Evolutionary conservation across 2,888 invertebrate species (phyloP).

Genomic region (Strigamia crassipes): DNA sequence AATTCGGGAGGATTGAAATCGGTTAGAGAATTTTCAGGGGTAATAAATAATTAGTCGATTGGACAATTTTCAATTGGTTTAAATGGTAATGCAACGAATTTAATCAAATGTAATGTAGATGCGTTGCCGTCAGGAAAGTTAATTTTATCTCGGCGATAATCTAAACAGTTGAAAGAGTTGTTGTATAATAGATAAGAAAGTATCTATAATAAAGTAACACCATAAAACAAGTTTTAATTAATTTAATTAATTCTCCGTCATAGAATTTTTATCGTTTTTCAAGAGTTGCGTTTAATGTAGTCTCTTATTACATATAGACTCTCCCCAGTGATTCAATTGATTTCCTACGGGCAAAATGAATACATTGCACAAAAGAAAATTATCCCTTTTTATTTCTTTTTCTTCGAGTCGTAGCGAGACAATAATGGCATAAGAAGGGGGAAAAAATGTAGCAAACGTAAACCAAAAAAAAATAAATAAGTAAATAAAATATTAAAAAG

Average conservation of each 20-base stretch:
- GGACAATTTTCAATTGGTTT: slow-evolving; percentile 12
- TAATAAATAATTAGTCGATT: slow-evolving; percentile 20
- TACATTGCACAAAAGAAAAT: slow-evolving; percentile 42
- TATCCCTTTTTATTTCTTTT: slow-evolving; percentile 31
- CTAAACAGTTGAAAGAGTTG: slow-evolving; percentile 44
- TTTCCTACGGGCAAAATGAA: slow-evolving; percentile 38
- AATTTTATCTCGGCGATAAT: slow-evolving; percentile 38
- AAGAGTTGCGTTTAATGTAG: slow-evolving; percentile 40
- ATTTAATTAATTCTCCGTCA: slow-evolving; percentile 43
- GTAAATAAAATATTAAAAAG: neutral
- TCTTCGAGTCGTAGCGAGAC: slow-evolving; percentile 22
- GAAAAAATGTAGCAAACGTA: neutral
- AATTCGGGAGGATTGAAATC: neutral
- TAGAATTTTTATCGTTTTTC: slow-evolving; percentile 23
- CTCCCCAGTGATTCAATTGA: slow-evolving; percentile 35
- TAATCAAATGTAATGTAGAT: slow-evolving; percentile 23
- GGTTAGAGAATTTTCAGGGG: neutral
- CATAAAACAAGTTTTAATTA: slow-evolving; percentile 44
- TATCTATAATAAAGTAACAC: slow-evolving; percentile 41
- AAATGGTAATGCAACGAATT: slow-evolving; percentile 20
- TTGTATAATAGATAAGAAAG: slow-evolving; percentile 44
- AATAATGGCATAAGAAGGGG: slow-evolving; percentile 19
- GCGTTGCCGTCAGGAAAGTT: slow-evolving; percentile 24
- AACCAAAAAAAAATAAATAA: neutral
- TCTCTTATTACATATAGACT: slow-evolving; percentile 38